Conservation (phyloP, 2,113 vertebrate genomes). For the Craseonycteris thonglongyai region DNA sequence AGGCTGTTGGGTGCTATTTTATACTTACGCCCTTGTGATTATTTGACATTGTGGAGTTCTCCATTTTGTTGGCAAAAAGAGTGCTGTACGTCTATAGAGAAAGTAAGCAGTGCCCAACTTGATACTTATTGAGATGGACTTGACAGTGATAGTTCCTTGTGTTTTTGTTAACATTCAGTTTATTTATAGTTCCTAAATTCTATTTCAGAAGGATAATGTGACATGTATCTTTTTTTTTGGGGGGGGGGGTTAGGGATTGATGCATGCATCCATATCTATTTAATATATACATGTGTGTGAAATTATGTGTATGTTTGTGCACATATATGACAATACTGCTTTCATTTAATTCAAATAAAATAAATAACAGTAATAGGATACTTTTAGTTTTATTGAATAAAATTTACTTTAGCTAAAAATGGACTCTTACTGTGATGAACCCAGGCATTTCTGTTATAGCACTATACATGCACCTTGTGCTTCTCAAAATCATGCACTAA, state of each 20-base stretch:
- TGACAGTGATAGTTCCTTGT: neutral
- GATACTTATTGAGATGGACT: neutral
- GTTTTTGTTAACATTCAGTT: neutral
- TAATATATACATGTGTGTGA: neutral
- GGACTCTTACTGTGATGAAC: neutral
- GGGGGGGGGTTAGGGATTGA: no score
- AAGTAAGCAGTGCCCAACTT: neutral
- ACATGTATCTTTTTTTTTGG: neutral
- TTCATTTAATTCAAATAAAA: conserved; percentile 6
- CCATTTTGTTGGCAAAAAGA: neutral
- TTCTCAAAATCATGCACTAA: neutral
- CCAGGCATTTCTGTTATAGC: neutral
- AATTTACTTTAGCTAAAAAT: neutral
- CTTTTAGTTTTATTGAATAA: neutral
- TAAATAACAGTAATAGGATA: neutral
- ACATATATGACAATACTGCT: neutral
- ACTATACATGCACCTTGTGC: neutral
- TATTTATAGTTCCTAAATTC: neutral
- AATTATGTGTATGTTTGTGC: neutral
- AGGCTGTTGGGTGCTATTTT: neutral
- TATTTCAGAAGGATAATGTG: neutral
- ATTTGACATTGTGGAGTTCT: neutral
- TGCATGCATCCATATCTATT: neutral
- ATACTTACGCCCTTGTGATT: neutral
- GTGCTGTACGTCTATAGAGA: neutral